Evolutionary conservation across 2,113 vertebrate species (phyloP), one percentile per base, ranked within the genome.

Genomic region (Dolichallabes microphthalmus): DNA sequence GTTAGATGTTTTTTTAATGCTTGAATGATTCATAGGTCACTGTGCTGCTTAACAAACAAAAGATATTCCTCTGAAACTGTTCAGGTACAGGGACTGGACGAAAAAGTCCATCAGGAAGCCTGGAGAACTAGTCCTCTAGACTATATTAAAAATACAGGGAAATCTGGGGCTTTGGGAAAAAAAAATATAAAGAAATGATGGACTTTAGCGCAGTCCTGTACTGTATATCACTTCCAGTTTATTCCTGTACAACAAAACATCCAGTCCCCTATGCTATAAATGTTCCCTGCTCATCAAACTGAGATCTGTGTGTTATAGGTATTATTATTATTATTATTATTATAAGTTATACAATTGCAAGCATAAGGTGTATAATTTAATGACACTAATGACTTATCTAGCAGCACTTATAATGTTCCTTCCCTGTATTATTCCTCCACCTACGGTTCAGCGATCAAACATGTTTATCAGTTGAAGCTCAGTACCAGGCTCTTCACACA

Each of bases 341-440:
- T 39, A 39, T 39, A 32, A 68, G 17, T 0, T 15, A 11, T 71
- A 73, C 35, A 50, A 2, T 5, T 50, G 50, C 39, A 74, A 74
- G 45, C 71, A 74, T 45, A 81, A 81, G 60, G 79, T 17, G 58
- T 22, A 8, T 80, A 63, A 60, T 39, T 60, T 13, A 60, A 71
- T 68, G n/a, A 19, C n/a, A 19, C 4, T 45, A 25, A 63, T 14
- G 22, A 25, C 57, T 60, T 35, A 79, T 45, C 22, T 20, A 63
- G 30, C 20, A 69, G 66, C 66, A 35, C 32, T 32, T 39, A 9
- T 4, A n/a, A 19, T 30, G 32, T n/a, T 6, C 55, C 10, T 3
- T 50, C 57, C 30, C 1, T 14, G 25, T 4, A n/a, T 15, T 66
- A 27, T 19, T 64, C 45, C 53, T 35, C 52, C 45, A 61, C 69